Evolutionary conservation across 2,113 vertebrate species (phyloP).

Genomic region (Malaclemys terrapin): DNA sequence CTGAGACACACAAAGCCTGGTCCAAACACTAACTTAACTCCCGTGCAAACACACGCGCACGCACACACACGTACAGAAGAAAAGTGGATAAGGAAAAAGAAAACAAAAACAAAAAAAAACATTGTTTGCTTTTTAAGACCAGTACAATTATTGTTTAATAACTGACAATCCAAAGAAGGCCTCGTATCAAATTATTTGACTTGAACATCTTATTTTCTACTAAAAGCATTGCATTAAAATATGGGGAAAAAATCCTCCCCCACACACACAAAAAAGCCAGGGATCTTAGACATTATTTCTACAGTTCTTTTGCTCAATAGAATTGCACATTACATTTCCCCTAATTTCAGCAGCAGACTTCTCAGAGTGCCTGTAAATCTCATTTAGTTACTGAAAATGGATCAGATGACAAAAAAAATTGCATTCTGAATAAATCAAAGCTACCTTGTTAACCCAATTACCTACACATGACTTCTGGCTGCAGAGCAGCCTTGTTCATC

Average conservation of each 20-base stretch:
- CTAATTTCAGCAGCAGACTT: constrained; percentile 5
- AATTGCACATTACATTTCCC: constrained; percentile 26
- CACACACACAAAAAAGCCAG: neutral
- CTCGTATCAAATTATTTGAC: constrained; percentile 16
- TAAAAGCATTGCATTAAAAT: constrained; percentile 18
- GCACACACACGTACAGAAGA: neutral
- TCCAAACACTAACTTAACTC: constrained; percentile 44
- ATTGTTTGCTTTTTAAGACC: constrained; percentile 34
- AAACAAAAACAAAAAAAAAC: neutral
- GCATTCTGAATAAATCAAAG: constrained; percentile 49
- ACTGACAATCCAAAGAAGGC: constrained; percentile 23
- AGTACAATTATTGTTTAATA: neutral
- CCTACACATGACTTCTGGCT: constrained; percentile 63
- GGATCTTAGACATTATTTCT: constrained; percentile 14
- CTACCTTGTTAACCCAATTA: constrained; percentile 66
- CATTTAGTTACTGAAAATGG: constrained; percentile 50
- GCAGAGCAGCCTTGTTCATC: constrained; percentile 69
- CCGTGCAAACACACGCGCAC: neutral
- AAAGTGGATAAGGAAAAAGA: neutral
- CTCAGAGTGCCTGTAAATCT: constrained; percentile 21
- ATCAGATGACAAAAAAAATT: constrained; percentile 9
- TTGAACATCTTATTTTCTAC: constrained; percentile 15
- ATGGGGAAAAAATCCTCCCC: neutral
- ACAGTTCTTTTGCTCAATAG: neutral
- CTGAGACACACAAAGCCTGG: constrained; percentile 14